phyloP scores from a whole-genome alignment of 2,888 invertebrate genomes.

The Orchesella flavescens region DNA sequence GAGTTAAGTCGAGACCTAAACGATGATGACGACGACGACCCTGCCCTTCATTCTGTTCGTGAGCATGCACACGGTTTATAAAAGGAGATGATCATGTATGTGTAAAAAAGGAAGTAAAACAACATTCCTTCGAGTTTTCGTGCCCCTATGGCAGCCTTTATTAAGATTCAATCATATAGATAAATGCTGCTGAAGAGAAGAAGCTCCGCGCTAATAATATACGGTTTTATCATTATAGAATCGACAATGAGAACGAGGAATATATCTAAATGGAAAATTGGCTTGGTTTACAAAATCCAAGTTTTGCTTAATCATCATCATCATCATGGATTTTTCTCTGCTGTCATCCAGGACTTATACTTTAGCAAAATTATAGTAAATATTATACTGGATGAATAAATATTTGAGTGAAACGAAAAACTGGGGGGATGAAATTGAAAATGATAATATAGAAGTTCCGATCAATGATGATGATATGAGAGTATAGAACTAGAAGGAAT shows the following conservation, averaged over 20 bases:
- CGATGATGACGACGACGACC: constrained; percentile 15
- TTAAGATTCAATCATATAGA: constrained; percentile 9
- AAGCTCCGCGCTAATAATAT: constrained; percentile 9
- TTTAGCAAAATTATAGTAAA: too few relatives aligned
- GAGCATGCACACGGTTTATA: neutral
- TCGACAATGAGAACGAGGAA: neutral
- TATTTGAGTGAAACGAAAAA: neutral
- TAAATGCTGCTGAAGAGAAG: neutral
- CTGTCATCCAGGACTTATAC: too few relatives aligned
- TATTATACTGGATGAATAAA: too few relatives aligned
- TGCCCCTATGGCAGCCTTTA: neutral
- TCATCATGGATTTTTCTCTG: too few relatives aligned
- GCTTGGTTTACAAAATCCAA: too few relatives aligned
- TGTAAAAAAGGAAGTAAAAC: neutral
- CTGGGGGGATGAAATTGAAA: neutral
- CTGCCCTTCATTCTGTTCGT: constrained; percentile 39
- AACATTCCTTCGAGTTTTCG: neutral
- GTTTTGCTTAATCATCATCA: too few relatives aligned
- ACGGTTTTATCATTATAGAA: neutral
- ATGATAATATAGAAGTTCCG: too few relatives aligned
- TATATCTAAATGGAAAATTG: too few relatives aligned
- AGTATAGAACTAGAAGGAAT: neutral
- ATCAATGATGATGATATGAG: too few relatives aligned
- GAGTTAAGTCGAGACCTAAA: neutral
- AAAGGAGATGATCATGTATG: neutral